phyloP scores from a whole-genome alignment of 2,888 invertebrate species.

The Drosophila aldrichi region DNA sequence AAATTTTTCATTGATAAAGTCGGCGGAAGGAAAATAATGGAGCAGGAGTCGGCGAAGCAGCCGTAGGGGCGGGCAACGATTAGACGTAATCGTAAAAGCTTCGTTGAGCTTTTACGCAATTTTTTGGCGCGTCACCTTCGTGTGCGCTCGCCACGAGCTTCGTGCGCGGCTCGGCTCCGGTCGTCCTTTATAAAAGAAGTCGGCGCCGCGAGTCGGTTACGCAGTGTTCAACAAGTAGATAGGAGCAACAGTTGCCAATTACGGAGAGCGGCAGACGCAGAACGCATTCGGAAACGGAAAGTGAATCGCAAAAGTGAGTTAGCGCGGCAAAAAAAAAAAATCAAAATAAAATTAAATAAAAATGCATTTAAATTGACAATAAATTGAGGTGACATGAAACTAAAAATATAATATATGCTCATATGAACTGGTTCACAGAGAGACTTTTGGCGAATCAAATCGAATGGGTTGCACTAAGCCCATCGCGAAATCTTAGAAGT shows the following conservation, averaged over 20 bases:
- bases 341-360: not conserved
- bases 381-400: not conserved
- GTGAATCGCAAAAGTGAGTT: constrained; percentile 31
- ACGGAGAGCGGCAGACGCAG: constrained; percentile 17
- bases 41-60: not conserved
- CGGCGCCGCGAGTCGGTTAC: constrained; percentile 68
- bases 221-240: constrained; percentile 85
- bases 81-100: constrained; percentile 56
- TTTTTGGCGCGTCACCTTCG: constrained; percentile 61
- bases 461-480: not conserved
- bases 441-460: not conserved
- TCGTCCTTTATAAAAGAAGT: constrained; percentile 83
- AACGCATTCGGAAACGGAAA: constrained; percentile 15
- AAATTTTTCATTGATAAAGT: constrained; percentile 82
- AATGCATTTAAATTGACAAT: not conserved
- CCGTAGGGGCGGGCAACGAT: not conserved
- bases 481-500: constrained; percentile 73
- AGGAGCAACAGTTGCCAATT: constrained; percentile 79
- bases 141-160: constrained; percentile 14
- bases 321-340: constrained; percentile 8
- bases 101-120: constrained; percentile 73
- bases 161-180: constrained; percentile 46
- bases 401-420: not conserved
- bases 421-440: not conserved
- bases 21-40: not conserved